Conservation (phyloP, 2,797 vertebrate genomes). For the Erpetoichthys calabaricus region DNA sequence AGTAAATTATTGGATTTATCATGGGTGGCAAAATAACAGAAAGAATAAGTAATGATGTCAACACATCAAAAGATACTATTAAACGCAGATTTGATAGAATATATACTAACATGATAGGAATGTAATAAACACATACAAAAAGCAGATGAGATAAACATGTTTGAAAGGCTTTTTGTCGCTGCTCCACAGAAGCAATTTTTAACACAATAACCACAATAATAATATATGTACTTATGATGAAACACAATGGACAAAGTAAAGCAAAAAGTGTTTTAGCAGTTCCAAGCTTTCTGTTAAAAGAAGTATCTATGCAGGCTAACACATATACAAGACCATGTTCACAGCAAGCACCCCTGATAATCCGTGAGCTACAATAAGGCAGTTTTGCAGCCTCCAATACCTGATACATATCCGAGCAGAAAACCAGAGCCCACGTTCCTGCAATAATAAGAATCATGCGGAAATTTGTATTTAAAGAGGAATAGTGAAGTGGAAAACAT, state of each 20-base stretch:
- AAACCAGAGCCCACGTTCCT: conserved; percentile 19
- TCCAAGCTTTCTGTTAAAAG: conserved; percentile 17
- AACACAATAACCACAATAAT: conserved; percentile 18
- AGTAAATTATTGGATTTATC: conserved; percentile 16
- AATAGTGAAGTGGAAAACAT: conserved; percentile 25
- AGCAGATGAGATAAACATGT: conserved; percentile 13
- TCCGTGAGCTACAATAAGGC: conserved; percentile 20
- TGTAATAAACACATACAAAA: conserved; percentile 11
- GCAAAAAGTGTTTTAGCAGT: conserved; percentile 15
- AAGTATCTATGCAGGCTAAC: conserved; percentile 19
- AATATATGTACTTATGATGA: conserved; percentile 22
- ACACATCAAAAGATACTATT: conserved; percentile 1
- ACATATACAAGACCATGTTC: conserved; percentile 22
- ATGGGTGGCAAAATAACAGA: conserved; percentile 9
- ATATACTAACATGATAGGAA: conserved; percentile 12
- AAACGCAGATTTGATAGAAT: neutral
- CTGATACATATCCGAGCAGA: conserved; percentile 18
- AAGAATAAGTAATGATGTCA: conserved; percentile 9
- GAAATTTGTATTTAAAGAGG: conserved; percentile 20
- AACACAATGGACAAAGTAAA: conserved; percentile 20
- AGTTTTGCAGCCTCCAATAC: conserved; percentile 18
- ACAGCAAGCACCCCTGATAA: conserved; percentile 22
- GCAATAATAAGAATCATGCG: conserved; percentile 19
- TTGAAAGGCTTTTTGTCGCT: conserved; percentile 7
- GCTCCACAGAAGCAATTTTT: conserved; percentile 9